Evolutionary conservation across 2,888 invertebrate genomes (phyloP).

Genomic region (Ophion ellenae): DNA sequence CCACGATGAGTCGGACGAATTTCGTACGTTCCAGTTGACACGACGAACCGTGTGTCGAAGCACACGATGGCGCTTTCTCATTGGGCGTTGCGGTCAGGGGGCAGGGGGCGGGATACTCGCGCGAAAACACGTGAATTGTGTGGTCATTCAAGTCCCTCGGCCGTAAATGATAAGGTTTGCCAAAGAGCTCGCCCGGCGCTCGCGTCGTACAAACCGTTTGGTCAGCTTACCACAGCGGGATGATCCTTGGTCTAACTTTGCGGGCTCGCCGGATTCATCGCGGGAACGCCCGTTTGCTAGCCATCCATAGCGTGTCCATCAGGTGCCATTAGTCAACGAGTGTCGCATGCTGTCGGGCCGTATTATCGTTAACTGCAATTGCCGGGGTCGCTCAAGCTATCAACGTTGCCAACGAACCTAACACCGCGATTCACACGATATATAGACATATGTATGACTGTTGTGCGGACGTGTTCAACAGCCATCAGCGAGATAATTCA

Average conservation of each 20-base stretch:
- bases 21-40: not conserved
- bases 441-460: not conserved
- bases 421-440: not conserved
- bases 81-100: not conserved
- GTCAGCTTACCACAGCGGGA: constrained; percentile 56
- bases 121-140: not conserved
- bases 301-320: constrained; percentile 39
- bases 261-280: constrained; percentile 22
- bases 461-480: constrained; percentile 28
- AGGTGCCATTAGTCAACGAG: constrained; percentile 59
- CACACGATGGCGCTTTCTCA: not conserved
- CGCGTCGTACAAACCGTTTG: constrained; percentile 50
- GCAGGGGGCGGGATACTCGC: not conserved
- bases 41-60: not conserved
- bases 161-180: not conserved
- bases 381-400: constrained; percentile 19
- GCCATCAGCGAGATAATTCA: constrained; percentile 57
- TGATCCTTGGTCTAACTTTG: constrained; percentile 64
- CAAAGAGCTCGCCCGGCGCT: not conserved
- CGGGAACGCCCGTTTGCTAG: not conserved
- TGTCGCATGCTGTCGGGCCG: constrained; percentile 18
- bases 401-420: constrained; percentile 36
- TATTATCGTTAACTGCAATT: constrained; percentile 52
- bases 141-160: not conserved
- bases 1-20: not conserved